Base-by-base conservation (phyloP, 92 coral and sea anemone species). In the Actinostola sp. region DNA sequence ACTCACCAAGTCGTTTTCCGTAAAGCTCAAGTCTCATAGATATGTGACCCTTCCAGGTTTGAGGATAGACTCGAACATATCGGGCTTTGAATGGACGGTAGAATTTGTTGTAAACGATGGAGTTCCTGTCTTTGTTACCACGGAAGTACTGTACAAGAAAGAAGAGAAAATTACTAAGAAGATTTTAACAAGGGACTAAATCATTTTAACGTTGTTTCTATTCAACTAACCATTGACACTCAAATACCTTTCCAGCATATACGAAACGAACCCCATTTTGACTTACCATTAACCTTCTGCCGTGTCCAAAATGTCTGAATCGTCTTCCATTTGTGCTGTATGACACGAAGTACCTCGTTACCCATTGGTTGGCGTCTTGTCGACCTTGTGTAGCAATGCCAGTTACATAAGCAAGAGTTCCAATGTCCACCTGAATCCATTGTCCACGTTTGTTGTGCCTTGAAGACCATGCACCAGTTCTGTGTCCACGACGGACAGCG, bases 401-500 rank as follows among this genome's bases (percentile, higher is more conserved):
- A 26, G 71, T 83, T 58, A 83, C 56, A n/a, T 64, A 21, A n/a
- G 89, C 82, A 31, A 45, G 65, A 14, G 63, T 59, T 36, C 87
- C 89, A 42, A 88, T 42, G 45, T 88, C 89, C 26, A 88, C 60
- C 72, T 88, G 88, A 32, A 88, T 59, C 73, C 87, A 88, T 67
- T 88, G 88, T 16, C 60, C 72, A 25, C 85, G 76, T 53, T 83
- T 71, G 72, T 75, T 83, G 55, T 58, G 69, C 57, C 84, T 84
- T 42, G 88, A 76, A n/a, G 82, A 78, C 92, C 92, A 88, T 39
- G 86, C 92, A n/a, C 92, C 92, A 20, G 89, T 72, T 53, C 59
- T 61, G 20, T 85, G 73, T 38, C 89, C 86, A 34, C 79, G 57
- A 17, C 89, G 84, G 5, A 61, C 78, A 60, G 61, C 52, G 67